Evolutionary conservation across 1,140 invertebrate species (phyloP), one percentile per base, ranked within the genome.

Genomic region (Whitmania pigra): DNA sequence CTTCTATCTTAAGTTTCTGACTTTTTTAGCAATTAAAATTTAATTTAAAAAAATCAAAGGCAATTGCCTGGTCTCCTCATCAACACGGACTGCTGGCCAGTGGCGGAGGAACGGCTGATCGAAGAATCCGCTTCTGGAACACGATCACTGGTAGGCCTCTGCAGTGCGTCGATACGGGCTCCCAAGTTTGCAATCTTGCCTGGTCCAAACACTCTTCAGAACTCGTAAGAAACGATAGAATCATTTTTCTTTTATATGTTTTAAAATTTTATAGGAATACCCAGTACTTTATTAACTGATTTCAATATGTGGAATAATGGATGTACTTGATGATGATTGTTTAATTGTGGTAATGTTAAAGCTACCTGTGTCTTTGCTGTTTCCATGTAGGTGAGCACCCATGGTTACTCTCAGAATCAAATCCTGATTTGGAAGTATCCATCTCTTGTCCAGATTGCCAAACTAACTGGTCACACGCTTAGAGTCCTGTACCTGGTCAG

Each of bases 381-480:
- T n/a, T 0, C 29, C 18, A 0, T 63, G 76, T 80, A 87, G 85
- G 87, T 88, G 36, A 96, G 93, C 77, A 99, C 96, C 0, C 97
- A 99, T 82, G 97, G 97, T 0, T 99, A 99, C 80, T 98, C 95
- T 36, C 96, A 98, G 81, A 99, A 99, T 83, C 96, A 99, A 84
- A 98, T 99, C 71, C 83, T 98, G 17, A 93, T 99, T 0, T 99
- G 97, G 97, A 98, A 99, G 79, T 99, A 99, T 84, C 97, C 97
- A 0, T 93, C 92, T 74, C 84, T 99, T 67, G 93, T 91, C 85
- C 90, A 94, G 84, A 94, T 99, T 67, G 95, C 95, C 29, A 98
- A 99, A 84, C 84, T 99, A 67, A 97, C 94, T 1, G 97, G 97
- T 3, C 97, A 99, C 82, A 94, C 94, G 29, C 97, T 94, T 80